Evolutionary conservation across 2,113 vertebrate species (phyloP), one percentile per base, ranked within the genome.

Genomic region (Mustela nigripes): DNA sequence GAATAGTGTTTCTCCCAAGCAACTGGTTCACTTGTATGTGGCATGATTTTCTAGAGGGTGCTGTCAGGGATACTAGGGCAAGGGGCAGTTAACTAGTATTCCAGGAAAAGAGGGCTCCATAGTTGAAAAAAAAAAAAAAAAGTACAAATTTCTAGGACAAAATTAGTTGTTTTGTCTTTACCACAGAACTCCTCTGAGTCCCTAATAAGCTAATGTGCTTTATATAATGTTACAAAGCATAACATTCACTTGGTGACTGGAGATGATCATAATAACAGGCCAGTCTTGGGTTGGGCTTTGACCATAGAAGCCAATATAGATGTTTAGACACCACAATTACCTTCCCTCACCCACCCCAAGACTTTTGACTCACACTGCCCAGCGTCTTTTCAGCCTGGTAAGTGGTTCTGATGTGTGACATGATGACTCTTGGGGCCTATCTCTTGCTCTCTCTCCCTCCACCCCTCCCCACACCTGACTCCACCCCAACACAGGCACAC

Each of bases 1-100:
- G 97, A 87, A 84, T 73, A 78, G 79, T 78, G 60, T 69, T 84
- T 94, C 88, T 96, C 42, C 58, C 2, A 22, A 28, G 56, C 58
- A 71, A 79, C 24, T 81, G 7, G 81, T 56, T 85, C 93, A 33
- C 53, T 89, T 79, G 5, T 53, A 83, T 58, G 63, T 60, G 67
- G n/a, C 28, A 28, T 73, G 65, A 24, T 56, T 97, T 95, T 91
- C 86, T 56, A 65, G 92, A 67, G 65, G 19, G 22, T 93, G 33
- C 71, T 67, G 36, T 56, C 7, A 97, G 53, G 36, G 65, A 86
- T 33, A 33, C 15, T 16, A 81, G 33, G 45, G 6, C 63, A 84
- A 95, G 86, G 74, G 14, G 36, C 6, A 88, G 14, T 81, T 82
- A 50, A 91, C 9, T 67, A 22, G 7, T 56, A 7, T 53, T 67